A percentile compares a stretch with the other conserved stretches of the same genome.
Evolutionary conservation across 2,888 invertebrate species (phyloP).

Genomic region (Watsonalla cultraria): DNA sequence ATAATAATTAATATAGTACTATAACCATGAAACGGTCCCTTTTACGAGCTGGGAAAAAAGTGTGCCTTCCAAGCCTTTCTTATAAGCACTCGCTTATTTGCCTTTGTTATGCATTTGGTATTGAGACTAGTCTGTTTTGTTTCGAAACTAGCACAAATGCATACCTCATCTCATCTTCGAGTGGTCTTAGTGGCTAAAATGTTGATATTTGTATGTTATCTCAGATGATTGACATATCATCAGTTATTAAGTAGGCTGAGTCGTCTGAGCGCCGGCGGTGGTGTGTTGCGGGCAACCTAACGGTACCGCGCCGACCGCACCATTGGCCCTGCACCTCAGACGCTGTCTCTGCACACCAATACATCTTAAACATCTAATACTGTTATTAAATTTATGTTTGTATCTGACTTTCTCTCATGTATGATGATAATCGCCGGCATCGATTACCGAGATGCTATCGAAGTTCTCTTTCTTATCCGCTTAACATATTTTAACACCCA

Average conservation of each 20-base stretch:
- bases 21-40: too few relatives aligned
- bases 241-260: slow-evolving; percentile 55
- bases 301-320: slow-evolving; percentile 49
- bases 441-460: slow-evolving; percentile 55
- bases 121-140: background rate
- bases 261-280: slow-evolving; percentile 40
- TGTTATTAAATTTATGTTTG: slow-evolving; percentile 71
- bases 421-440: slow-evolving; percentile 58
- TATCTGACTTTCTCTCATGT: slow-evolving; percentile 63
- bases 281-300: slow-evolving; percentile 27
- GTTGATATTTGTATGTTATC: slow-evolving; percentile 30
- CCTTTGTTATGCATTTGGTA: too few relatives aligned
- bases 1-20: too few relatives aligned
- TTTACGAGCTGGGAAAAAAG: too few relatives aligned
- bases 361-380: slow-evolving; percentile 73
- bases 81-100: too few relatives aligned
- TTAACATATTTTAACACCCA: slow-evolving; percentile 54
- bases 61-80: too few relatives aligned
- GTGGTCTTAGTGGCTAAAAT: slow-evolving; percentile 14
- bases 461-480: slow-evolving; percentile 46
- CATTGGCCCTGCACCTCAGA: slow-evolving; percentile 62
- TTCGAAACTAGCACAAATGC: background rate
- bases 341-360: slow-evolving; percentile 66
- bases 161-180: background rate
- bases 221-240: slow-evolving; percentile 54